These are phyloP conservation scores for Apamea anceps DNA, from an alignment of 2,888 invertebrate species.

Conservation along the genomic window DNA sequence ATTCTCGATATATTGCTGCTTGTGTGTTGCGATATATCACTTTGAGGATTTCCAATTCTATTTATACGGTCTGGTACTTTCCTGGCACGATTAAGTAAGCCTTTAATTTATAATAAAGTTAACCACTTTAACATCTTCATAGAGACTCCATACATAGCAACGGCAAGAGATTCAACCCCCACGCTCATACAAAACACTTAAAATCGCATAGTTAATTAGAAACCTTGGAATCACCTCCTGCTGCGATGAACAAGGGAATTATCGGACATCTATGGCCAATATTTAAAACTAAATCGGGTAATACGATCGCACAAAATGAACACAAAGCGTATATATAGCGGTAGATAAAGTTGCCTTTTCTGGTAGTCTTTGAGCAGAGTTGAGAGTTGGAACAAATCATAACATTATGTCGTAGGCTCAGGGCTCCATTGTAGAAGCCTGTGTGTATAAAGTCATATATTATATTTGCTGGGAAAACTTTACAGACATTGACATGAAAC, in stretches of 20 bases:
- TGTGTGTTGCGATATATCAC: not conserved
- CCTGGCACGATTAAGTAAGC: not conserved
- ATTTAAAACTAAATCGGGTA: slow-evolving; percentile 27
- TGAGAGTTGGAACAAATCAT: slow-evolving; percentile 15
- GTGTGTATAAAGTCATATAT: not conserved
- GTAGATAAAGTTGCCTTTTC: slow-evolving; percentile 39
- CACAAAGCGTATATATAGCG: slow-evolving; percentile 5
- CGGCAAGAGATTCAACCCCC: not conserved
- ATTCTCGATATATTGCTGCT: not conserved
- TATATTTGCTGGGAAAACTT: too few species aligned
- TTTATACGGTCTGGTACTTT: not conserved
- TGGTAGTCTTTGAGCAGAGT: slow-evolving; percentile 3
- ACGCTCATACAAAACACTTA: slow-evolving; percentile 21
- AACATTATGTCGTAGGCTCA: not conserved
- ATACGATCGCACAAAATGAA: slow-evolving; percentile 32
- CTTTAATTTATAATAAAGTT: not conserved
- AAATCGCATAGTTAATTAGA: slow-evolving; percentile 43
- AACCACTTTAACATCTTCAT: not conserved
- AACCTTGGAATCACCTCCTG: slow-evolving; percentile 26
- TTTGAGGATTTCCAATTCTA: not conserved
- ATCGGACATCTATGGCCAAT: slow-evolving; percentile 24
- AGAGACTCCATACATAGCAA: slow-evolving; percentile 3
- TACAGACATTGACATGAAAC: too few species aligned
- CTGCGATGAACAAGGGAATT: slow-evolving; percentile 29
- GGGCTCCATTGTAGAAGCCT: not conserved